Evolutionary conservation across 2,797 vertebrate genomes (phyloP).

Genomic region (Vipera latastei): DNA sequence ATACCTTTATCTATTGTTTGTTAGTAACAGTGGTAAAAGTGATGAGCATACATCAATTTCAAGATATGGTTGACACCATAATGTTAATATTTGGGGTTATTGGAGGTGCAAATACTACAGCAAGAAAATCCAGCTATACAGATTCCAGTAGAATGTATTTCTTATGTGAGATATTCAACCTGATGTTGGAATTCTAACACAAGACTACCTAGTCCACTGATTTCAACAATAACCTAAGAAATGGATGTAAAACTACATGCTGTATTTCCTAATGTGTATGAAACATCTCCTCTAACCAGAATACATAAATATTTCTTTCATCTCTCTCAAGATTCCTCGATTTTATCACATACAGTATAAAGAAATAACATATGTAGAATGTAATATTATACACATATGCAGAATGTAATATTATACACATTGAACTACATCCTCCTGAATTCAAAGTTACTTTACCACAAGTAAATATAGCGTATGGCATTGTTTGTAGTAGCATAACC

Average conservation of each 20-base stretch:
- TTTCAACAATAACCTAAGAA: not conserved
- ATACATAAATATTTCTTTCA: not conserved
- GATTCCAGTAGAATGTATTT: not conserved
- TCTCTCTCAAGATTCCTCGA: not conserved
- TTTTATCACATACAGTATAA: not conserved
- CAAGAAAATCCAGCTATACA: not conserved
- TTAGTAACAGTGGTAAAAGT: not conserved
- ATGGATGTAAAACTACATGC: not conserved
- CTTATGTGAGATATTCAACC: not conserved
- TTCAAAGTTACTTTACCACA: not conserved
- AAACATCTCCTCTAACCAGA: not conserved
- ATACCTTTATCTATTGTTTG: not conserved
- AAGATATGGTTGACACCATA: not conserved
- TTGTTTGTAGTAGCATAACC: too few species aligned
- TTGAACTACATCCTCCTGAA: not conserved
- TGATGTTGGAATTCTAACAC: not conserved
- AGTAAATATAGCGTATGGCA: not conserved
- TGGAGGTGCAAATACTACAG: not conserved
- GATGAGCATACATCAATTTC: not conserved
- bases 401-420: not conserved
- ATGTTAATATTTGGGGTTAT: not conserved
- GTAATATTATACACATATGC: not conserved
- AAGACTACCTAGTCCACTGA: not conserved
- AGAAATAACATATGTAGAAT: not conserved
- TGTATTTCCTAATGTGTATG: not conserved